A percentile compares a stretch with the other conserved stretches of the same genome.
phyloP scores from a whole-genome alignment of 1,140 invertebrate genomes.

The Andricus grossulariae region DNA sequence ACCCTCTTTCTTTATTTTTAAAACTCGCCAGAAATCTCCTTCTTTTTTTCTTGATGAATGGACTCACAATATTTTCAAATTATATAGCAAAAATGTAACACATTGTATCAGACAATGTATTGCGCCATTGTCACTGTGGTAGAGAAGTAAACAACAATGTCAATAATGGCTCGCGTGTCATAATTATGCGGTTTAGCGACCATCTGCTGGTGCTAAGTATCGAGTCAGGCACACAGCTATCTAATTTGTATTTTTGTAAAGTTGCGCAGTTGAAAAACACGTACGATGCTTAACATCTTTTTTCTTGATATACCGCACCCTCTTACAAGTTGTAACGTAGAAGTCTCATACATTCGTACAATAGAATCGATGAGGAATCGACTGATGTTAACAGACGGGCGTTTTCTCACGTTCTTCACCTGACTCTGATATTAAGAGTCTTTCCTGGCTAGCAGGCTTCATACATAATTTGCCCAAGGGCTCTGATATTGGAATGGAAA shows the following conservation, averaged over 20 bases:
- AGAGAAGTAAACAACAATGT: neutral
- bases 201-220: conserved; percentile 22
- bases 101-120: neutral
- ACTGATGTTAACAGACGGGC: conserved; percentile 10
- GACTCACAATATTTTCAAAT: too few relatives aligned
- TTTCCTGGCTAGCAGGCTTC: neutral
- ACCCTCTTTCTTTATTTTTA: too few relatives aligned
- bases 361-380: conserved; percentile 6
- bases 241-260: neutral
- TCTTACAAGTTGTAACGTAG: neutral
- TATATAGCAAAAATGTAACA: neutral
- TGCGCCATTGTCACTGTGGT: neutral
- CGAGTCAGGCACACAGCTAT: neutral
- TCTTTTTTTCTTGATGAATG: too few relatives aligned
- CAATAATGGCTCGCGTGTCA: conserved; percentile 20
- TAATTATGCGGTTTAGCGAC: neutral
- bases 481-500: conserved; percentile 13
- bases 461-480: conserved; percentile 4
- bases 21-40: too few relatives aligned
- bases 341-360: neutral
- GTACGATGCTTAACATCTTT: neutral
- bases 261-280: neutral
- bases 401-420: conserved; percentile 29
- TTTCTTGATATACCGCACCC: neutral
- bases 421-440: conserved; percentile 23